Evolutionary conservation across 2,888 invertebrate species (phyloP).

Genomic region (Syrista parreyssii): DNA sequence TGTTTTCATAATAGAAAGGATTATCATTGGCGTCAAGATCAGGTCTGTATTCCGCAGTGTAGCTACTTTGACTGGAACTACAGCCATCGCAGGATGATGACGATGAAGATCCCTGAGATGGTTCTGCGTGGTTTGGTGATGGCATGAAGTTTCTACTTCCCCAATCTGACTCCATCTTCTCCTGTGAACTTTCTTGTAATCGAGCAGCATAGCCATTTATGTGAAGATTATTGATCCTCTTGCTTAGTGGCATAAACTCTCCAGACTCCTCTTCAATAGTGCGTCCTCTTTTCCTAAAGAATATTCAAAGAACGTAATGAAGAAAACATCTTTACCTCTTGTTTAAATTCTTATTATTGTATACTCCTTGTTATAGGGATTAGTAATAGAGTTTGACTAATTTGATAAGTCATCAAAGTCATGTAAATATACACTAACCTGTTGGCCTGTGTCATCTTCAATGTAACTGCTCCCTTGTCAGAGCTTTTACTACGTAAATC

Average conservation of each 20-base stretch:
- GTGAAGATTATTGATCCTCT: constrained; percentile 90
- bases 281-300: constrained; percentile 80
- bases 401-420: constrained; percentile 31
- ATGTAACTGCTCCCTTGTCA: not conserved
- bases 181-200: constrained; percentile 42
- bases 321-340: constrained; percentile 6
- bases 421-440: constrained; percentile 55
- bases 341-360: not conserved
- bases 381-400: constrained; percentile 8
- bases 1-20: constrained; percentile 86
- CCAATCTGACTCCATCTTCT: constrained; percentile 56
- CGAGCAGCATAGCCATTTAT: constrained; percentile 70
- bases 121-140: constrained; percentile 61
- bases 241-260: constrained; percentile 89
- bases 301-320: constrained; percentile 19
- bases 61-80: constrained; percentile 55
- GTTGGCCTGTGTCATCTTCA: constrained; percentile 57
- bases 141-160: constrained; percentile 49
- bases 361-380: constrained; percentile 30
- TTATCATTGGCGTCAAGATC: constrained; percentile 82
- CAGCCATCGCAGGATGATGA: constrained; percentile 50
- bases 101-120: constrained; percentile 55
- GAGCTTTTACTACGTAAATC: not conserved
- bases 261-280: constrained; percentile 76
- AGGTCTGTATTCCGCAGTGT: constrained; percentile 74